Evolutionary conservation across 2,888 invertebrate species (phyloP), one percentile per base, ranked within the genome.

Genomic region (Aromia moschata): DNA sequence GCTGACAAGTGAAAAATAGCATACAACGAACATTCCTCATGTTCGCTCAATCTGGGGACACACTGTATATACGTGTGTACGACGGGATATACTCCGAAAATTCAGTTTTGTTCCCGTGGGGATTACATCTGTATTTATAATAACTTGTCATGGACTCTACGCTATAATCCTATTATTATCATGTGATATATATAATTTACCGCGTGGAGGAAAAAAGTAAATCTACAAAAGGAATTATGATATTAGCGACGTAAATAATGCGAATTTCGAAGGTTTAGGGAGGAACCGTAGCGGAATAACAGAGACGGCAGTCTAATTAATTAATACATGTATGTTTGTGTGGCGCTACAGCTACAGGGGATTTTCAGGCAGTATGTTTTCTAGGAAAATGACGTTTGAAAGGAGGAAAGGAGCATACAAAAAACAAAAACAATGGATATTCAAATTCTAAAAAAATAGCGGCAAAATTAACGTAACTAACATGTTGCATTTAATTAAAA

Each of bases 101-200:
- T 60, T 58, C 53, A 57, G 60, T 58, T 61, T 56, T 51, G 63
- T 66, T 60, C 25, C 44, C 11, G 17, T 38, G 33, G 40, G 66
- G 63, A 66, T 66, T 63, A 66, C 60, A 54, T 54, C 58, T 38
- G 55, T 61, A 63, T 66, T 61, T 59, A 45, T 62, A 47, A 55
- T 59, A 60, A 60, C 61, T 58, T 62, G 57, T 62, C 59, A 53
- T 58, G 56, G 47, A 54, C 54, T 57, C n/a, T n/a, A n/a, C 47
- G 17, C 52, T 59, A 30, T 64, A 66, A 64, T 64, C 66, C 63
- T 63, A 65, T 63, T 66, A 66, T 58, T 52, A 52, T 52, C 52
- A 41, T 41, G 17, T 41, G 52, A 52, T 52, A 25, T 25, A 38
- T 43, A 41, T 41, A 44, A 44, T 30, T 41, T 52, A 5, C 33